Evolutionary conservation across 2,113 vertebrate genomes (phyloP), one percentile per base, ranked within the genome.

Genomic region (Mohoua ochrocephala): DNA sequence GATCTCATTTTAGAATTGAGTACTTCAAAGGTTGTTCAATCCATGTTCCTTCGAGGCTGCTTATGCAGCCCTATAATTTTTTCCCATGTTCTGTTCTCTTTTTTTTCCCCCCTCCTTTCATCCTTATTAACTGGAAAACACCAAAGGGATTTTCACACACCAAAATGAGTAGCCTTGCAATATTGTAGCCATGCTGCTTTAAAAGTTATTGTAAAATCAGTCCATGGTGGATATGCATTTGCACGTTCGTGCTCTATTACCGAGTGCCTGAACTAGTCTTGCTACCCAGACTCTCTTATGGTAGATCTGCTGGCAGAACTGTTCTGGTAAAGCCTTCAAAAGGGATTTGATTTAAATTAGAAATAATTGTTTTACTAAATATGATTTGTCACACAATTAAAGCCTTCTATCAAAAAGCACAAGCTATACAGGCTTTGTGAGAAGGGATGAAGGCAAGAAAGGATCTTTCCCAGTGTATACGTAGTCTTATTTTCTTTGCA

Each of bases 11-110:
- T 91, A 86, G 93, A 94, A 78, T 67, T 96, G 82, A 8, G 23
- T 77, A 96, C 90, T 97, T 96, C 96, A 96, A 94, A 97, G 95
- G 88, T 94, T 94, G 88, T 86, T 94, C 87, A 84, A 2, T 88
- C 79, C 68, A 5, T 78, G 76, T 94, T 97, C 90, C 95, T 96
- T 91, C 21, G 0, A 97, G 95, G 96, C 88, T 95, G 76, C 88
- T 50, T 94, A 63, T 91, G 71, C 79, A 95, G 47, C 42, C 82
- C 90, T 93, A 27, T 95, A 96, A 93, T 95, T 92, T 97, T 93
- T 94, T 69, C 80, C 68, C 57, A 16, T 90, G 67, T 95, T 95
- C 45, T 88, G 28, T 27, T 94, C 6, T 84, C 10, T 33, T 49
- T 44, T 65, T 54, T 60, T 22, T 13, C 1, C 0, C 0, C 1